Evolutionary conservation across 1,140 invertebrate species (phyloP), one percentile per base, ranked within the genome.

Genomic region (Dufourea novaeangliae): DNA sequence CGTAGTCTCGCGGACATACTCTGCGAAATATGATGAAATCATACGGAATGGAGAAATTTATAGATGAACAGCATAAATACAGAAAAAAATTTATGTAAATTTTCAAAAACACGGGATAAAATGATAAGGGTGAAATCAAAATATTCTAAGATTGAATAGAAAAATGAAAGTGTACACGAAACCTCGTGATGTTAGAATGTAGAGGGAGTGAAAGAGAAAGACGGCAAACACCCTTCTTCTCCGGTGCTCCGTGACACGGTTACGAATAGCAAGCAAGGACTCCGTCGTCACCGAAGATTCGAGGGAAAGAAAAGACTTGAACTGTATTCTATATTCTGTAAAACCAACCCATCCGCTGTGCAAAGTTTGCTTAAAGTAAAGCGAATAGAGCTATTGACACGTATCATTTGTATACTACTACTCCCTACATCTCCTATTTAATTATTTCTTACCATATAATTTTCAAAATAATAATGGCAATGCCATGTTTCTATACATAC

Each of bases 181-280:
- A 39, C 61, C 27, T 22, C 37, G 41, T 50, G 41, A 29, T 25
- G 57, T 50, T 63, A 37, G 17, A 46, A 11, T 11, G 46, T 54
- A 3, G n/a, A 64, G 54, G 64, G 34, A 39, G 59, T 2, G 25
- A 52, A 44, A 27, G 4, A 14, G 20, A 4, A n/a, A 37, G 29
- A 61, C 32, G 20, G 20, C 17, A 20, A 39, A 44, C 25, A 29
- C 44, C 10, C n/a, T 54, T 29, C 44, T 64, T 7, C 41, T n/a
- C 34, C 34, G 10, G 39, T n/a, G 22, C 25, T 50, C 17, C 71
- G 56, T 71, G 56, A 71, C 56, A 71, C 39, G 39, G 69, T 12
- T 71, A 61, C 59, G 59, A 73, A 73, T 64, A 41, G 46, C 17
- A 12, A 32, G 7, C 37, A 17, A 20, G 56, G 29, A 50, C 29